Conservation (phyloP, 1,140 invertebrate genomes). For the Steinernema feltiae region DNA sequence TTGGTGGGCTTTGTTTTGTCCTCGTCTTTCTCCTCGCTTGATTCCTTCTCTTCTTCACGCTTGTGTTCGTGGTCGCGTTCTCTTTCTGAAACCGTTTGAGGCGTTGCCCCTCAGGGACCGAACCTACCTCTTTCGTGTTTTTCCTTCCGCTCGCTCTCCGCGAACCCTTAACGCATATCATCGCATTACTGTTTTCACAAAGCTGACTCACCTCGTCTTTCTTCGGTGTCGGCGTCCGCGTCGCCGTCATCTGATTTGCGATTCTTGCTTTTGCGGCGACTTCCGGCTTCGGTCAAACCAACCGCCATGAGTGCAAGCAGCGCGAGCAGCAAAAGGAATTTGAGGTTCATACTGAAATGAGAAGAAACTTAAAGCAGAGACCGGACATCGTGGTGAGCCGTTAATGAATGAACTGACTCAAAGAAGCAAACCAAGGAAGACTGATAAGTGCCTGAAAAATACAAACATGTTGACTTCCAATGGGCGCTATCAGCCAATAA, state of each 20-base stretch:
- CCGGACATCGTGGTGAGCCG: neutral
- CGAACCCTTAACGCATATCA: neutral
- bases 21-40: neutral
- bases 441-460: conserved; percentile 3
- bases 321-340: neutral
- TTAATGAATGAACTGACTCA: neutral
- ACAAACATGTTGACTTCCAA: conserved; percentile 6
- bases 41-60: neutral
- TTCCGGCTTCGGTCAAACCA: neutral
- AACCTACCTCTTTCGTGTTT: neutral
- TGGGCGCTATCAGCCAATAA: neutral
- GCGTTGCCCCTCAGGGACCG: neutral
- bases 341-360: neutral
- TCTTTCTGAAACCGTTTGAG: neutral
- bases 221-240: neutral
- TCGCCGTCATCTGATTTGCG: neutral
- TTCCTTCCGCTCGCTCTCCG: neutral
- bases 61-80: neutral
- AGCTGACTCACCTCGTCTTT: neutral
- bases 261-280: neutral
- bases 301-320: neutral
- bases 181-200: too few species aligned
- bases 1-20: neutral
- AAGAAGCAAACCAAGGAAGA: neutral
- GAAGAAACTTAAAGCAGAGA: neutral